Conservation (phyloP, 2,888 invertebrate genomes). For the Notocelia uddmanniana region DNA sequence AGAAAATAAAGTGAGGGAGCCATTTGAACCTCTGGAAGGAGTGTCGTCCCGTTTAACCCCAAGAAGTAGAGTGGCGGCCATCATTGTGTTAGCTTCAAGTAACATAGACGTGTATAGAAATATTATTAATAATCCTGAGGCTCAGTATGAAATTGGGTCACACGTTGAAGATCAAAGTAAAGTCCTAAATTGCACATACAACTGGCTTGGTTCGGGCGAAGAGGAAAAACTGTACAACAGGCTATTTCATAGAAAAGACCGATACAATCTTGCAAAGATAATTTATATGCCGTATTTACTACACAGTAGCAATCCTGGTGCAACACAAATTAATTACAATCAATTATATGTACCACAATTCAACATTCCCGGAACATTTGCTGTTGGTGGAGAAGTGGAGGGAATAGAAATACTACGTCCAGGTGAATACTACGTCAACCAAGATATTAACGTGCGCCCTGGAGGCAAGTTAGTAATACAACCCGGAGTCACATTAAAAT, state of each 20-base stretch:
- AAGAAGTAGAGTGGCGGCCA: slow-evolving; percentile 96
- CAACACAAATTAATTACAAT: slow-evolving; percentile 92
- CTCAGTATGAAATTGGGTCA: slow-evolving; percentile 97
- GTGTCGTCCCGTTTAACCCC: slow-evolving; percentile 92
- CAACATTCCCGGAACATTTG: slow-evolving; percentile 88
- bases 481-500: slow-evolving; percentile 95
- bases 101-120: slow-evolving; percentile 96
- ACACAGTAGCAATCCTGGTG: slow-evolving; percentile 95
- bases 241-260: slow-evolving; percentile 94
- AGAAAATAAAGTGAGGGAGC: slow-evolving; percentile 94
- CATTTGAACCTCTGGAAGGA: slow-evolving; percentile 90
- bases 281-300: slow-evolving; percentile 95
- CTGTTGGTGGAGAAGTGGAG: slow-evolving; percentile 96
- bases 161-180: slow-evolving; percentile 98
- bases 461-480: slow-evolving; percentile 96
- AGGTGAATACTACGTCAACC: slow-evolving; percentile 95
- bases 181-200: slow-evolving; percentile 96
- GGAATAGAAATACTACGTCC: slow-evolving; percentile 93
- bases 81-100: slow-evolving; percentile 95
- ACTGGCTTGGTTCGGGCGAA: slow-evolving; percentile 94
- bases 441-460: slow-evolving; percentile 97
- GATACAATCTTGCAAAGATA: slow-evolving; percentile 97
- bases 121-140: slow-evolving; percentile 95
- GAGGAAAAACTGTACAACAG: slow-evolving; percentile 91
- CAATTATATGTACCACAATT: slow-evolving; percentile 93